Base-by-base conservation (phyloP, 2,113 vertebrate species). In the Neofelis nebulosa region DNA sequence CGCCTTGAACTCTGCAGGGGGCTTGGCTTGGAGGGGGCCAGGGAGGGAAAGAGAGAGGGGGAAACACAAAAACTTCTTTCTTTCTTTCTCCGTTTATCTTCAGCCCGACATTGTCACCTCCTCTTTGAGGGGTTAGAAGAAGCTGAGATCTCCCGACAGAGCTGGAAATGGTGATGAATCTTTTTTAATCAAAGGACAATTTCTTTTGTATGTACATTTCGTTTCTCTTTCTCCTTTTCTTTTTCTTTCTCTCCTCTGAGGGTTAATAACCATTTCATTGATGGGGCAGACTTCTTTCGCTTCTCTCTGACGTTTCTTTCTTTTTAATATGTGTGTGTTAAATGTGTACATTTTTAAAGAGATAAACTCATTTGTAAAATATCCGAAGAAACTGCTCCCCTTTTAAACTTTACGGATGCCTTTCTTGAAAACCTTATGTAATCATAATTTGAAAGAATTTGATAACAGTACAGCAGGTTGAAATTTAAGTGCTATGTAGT, bases 121-220 rank as follows among this genome's bases (percentile, higher is more conserved):
- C 97, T 95, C 95, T 55, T 97, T 98, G 97, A 98, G 98, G 95
- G 96, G 94, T 98, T 98, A 98, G 97, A 98, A 98, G 97, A 98
- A 98, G 97, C 97, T 97, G 98, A 98, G 98, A 98, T 98, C 98
- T 99, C 98, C 98, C 97, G 98, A 97, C 98, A 97, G 98, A 98
- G 98, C 98, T 99, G 99, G 99, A 99, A 99, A 99, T 98, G 97
- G 98, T 99, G 99, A 99, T 98, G 98, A 98, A 99, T 99, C 98
- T 98, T 98, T 98, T 97, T 96, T 98, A 98, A 97, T 94, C 96
- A 97, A 97, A 98, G 97, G 97, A 97, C 98, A 98, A 97, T 98
- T 98, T 98, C 98, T 98, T 98, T 99, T 99, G 63, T 98, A 97
- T 98, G 98, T 98, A 98, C 98, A 97, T 98, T 99, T 98, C 97